phyloP scores from a whole-genome alignment of 2,888 invertebrate species.

The Diplolepis rosae region DNA sequence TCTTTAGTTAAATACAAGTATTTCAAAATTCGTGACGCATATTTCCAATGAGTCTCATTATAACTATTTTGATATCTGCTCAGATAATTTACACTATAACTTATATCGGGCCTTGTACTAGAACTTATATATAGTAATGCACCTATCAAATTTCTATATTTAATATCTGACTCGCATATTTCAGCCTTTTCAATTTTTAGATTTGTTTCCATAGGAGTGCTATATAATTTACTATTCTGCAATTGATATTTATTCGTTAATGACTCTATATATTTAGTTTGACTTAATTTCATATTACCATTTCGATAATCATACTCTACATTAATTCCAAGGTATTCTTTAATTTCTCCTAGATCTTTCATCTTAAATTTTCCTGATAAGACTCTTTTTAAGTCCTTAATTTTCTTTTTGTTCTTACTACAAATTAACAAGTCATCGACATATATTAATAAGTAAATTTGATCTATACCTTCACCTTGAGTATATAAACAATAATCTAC shows the following conservation, averaged over 20 bases:
- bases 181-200: conserved; percentile 63
- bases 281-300: conserved; percentile 16
- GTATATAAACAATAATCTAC: too few species aligned
- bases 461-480: too few species aligned
- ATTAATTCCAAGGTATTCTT: conserved; percentile 20
- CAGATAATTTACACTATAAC: too few species aligned
- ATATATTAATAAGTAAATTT: too few species aligned
- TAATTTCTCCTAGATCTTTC: conserved; percentile 28
- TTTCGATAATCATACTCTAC: conserved; percentile 15
- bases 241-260: conserved; percentile 19
- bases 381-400: conserved; percentile 5
- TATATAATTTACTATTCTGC: conserved; percentile 28
- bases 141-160: too few species aligned
- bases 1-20: conserved; percentile 40
- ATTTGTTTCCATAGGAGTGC: conserved; percentile 30
- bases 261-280: conserved; percentile 29
- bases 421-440: conserved; percentile 37
- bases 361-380: conserved; percentile 6
- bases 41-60: too few species aligned
- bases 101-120: too few species aligned
- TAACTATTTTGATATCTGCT: too few species aligned
- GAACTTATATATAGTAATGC: too few species aligned
- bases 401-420: conserved; percentile 27
- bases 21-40: too few species aligned
- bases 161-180: too few species aligned